phyloP scores from a whole-genome alignment of 1,140 invertebrate species.

The Octopus bimaculoides region DNA sequence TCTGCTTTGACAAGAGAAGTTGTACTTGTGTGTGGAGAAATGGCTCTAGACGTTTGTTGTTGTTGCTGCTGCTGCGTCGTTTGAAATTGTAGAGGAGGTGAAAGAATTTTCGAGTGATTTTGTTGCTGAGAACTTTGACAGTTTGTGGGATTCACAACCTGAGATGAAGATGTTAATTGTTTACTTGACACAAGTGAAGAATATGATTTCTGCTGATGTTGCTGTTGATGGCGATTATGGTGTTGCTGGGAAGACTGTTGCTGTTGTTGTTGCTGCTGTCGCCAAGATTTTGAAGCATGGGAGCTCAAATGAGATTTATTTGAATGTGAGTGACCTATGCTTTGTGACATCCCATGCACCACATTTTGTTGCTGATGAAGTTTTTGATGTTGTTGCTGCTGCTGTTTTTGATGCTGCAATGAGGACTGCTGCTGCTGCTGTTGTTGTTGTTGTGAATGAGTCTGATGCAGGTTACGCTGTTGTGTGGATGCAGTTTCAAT shows the following conservation, averaged over 20 bases:
- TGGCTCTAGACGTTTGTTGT: not conserved
- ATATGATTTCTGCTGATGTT: slow-evolving; percentile 4
- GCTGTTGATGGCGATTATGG: slow-evolving; percentile 5
- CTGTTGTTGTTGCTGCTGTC: not conserved
- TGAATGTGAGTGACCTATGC: not conserved
- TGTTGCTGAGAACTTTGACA: not conserved
- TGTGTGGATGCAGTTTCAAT: not conserved
- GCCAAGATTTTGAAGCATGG: not conserved
- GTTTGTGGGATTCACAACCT: slow-evolving; percentile 6
- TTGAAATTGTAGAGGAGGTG: not conserved
- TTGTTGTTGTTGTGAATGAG: not conserved
- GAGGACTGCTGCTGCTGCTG: not conserved
- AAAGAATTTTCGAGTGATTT: too few relatives aligned
- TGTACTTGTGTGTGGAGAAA: not conserved
- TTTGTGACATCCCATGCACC: slow-evolving; percentile 3
- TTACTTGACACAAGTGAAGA: not conserved
- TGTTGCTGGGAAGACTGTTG: not conserved
- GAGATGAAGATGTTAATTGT: slow-evolving; percentile 4
- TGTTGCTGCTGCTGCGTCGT: not conserved
- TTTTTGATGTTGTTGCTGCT: not conserved
- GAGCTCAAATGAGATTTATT: not conserved
- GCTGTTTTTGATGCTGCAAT: too few relatives aligned
- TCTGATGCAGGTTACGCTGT: not conserved
- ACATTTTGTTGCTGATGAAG: not conserved
- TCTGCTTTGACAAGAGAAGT: not conserved